Evolutionary conservation across 2,888 invertebrate species (phyloP), one percentile per base, ranked within the genome.

Genomic region (Scelioninae gen. 1): DNA sequence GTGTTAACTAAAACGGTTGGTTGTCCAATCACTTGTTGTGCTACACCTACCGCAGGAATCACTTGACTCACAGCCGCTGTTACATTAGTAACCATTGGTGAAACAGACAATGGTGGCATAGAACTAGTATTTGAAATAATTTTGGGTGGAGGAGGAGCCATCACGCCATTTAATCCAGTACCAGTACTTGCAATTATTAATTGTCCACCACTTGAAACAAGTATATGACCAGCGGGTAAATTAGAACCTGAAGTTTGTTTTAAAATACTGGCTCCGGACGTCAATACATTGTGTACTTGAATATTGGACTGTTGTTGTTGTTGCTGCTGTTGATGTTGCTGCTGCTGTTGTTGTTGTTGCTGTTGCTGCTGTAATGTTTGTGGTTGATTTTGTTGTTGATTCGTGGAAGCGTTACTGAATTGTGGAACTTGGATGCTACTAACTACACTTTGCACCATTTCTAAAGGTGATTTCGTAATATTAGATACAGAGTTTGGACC

Each of bases 1-100:
- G 97, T 95, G 89, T 97, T 97, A 0, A 97, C 95, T 5, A 97
- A 94, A 0, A 97, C 96, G 0, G 96, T 95, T 32, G 96, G 96
- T 88, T 95, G 96, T 32, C 96, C 96, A 1, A 96, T 93, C 15
- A 96, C 94, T 88, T 95, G 94, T 85, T 95, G 95, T 0, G 94
- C 94, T 0, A 94, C 94, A 0, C 94, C 94, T 0, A 94, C 94
- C 0, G 95, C 94, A 0, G 95, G 95, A 45, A 95, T 94, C 0
- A 95, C 95, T 91, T 95, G 95, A 9, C 94, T 94, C 7, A 95
- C 94, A 0, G 95, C 94, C 0, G 94, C 94, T 0, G 94, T 95
- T 0, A 95, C 95, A 86, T 94, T 95, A 0, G 95, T 95, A 0
- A 94, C 93, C 91, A 94, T 93, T n/a, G 94, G 94, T 0, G 95